Conservation (phyloP, 2,113 vertebrate species). For the Catagonus wagneri region DNA sequence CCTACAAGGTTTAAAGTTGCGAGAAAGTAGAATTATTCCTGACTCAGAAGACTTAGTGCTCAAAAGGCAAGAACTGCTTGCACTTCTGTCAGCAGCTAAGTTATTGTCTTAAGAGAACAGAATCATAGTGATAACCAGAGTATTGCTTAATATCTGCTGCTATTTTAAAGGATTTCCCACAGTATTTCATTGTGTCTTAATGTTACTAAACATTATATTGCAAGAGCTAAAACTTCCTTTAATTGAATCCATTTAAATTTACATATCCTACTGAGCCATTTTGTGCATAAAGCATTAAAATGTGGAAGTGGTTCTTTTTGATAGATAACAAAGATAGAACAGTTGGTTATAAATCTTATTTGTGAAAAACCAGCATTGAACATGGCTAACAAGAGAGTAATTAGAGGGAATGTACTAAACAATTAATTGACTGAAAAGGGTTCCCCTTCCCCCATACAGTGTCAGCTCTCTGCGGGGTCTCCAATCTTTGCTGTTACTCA, state of each 20-base stretch:
- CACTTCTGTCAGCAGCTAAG: background rate
- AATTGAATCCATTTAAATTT: constrained; percentile 63
- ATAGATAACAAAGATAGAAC: constrained; percentile 26
- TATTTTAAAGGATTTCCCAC: constrained; percentile 33
- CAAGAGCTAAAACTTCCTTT: constrained; percentile 55
- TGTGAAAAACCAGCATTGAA: constrained; percentile 10
- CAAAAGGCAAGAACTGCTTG: constrained; percentile 16
- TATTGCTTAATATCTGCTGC: constrained; percentile 30
- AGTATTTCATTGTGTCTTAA: constrained; percentile 10
- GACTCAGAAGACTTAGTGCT: constrained; percentile 28
- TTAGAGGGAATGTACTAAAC: constrained; percentile 57
- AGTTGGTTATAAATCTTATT: background rate
- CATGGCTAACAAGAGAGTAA: constrained; percentile 26
- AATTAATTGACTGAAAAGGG: background rate
- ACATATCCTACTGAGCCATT: constrained; percentile 32
- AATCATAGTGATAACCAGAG: constrained; percentile 7
- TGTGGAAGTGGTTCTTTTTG: background rate
- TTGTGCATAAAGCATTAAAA: background rate
- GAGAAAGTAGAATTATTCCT: constrained; percentile 52
- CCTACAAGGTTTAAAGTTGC: constrained; percentile 66
- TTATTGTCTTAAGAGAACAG: constrained; percentile 60
- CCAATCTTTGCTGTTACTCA: constrained; percentile 11
- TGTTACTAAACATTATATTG: constrained; percentile 51
- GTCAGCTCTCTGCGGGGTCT: background rate
- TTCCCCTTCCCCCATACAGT: background rate